Conservation (phyloP, 2,888 invertebrate species). For the Aporophyla lueneburgensis region DNA sequence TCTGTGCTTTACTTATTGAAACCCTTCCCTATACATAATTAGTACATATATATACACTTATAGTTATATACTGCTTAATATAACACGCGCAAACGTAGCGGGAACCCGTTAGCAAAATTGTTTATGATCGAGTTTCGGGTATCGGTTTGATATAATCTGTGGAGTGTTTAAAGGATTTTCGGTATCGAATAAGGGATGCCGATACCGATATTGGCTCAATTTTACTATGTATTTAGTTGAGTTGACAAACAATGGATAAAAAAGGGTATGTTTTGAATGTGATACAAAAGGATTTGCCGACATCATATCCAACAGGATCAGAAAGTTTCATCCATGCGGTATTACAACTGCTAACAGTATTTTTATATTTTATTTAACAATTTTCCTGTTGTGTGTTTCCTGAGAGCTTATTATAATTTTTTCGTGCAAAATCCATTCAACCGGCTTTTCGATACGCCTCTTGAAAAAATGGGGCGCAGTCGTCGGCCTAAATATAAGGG, state of each 20-base stretch:
- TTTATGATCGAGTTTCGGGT: constrained; percentile 44
- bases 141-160: constrained; percentile 34
- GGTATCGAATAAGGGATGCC: constrained; percentile 22
- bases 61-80: no score
- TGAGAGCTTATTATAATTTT: constrained; percentile 41
- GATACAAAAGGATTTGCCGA: constrained; percentile 18
- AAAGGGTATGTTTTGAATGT: constrained; percentile 28
- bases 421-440: constrained; percentile 50
- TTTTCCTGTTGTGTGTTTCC: constrained; percentile 4
- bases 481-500: constrained; percentile 69
- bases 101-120: constrained; percentile 49
- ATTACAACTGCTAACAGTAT: constrained; percentile 13
- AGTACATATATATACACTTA: no score
- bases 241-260: constrained; percentile 29
- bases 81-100: constrained; percentile 34
- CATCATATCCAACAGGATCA: constrained; percentile 22
- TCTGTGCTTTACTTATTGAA: no score
- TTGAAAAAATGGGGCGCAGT: constrained; percentile 68
- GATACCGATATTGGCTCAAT: constrained; percentile 7
- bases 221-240: constrained; percentile 15
- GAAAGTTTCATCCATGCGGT: constrained; percentile 32
- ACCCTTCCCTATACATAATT: no score
- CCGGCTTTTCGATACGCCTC: constrained; percentile 60
- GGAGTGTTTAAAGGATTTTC: constrained; percentile 32
- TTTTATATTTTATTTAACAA: constrained; percentile 29